Percentiles rank a stretch among this genome's conserved stretches.
phyloP scores from a whole-genome alignment of 2,113 vertebrate genomes.

The Peucedramus taeniatus region DNA sequence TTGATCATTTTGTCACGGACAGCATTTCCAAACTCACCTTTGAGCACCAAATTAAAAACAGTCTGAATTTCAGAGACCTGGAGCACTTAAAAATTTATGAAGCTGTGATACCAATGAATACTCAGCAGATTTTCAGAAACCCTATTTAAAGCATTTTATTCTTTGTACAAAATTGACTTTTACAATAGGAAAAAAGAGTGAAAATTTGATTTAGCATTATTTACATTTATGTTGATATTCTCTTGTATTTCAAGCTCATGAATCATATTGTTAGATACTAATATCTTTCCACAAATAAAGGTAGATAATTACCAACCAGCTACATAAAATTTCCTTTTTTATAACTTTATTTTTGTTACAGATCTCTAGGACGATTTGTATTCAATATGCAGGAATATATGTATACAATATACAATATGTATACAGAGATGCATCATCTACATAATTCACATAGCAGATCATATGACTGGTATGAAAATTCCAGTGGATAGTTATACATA shows the following conservation, averaged over 20 bases:
- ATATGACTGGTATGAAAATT: not conserved
- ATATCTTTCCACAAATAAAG: not conserved
- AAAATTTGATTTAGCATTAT: not conserved
- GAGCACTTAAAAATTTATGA: not conserved
- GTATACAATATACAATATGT: no score
- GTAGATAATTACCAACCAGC: not conserved
- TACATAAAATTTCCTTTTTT: not conserved
- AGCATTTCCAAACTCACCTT: not conserved
- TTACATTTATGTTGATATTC: not conserved
- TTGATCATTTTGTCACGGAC: not conserved
- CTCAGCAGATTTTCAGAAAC: not conserved
- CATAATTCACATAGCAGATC: not conserved
- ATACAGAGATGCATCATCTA: not conserved
- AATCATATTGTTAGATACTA: not conserved
- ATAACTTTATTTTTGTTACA: not conserved
- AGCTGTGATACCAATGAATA: not conserved
- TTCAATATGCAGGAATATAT: no score
- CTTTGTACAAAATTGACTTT: not conserved
- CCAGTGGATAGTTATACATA: not conserved
- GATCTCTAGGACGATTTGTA: not conserved
- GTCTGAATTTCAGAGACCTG: not conserved
- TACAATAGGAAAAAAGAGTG: not conserved
- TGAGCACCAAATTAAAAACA: not conserved
- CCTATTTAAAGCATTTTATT: not conserved
- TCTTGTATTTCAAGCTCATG: not conserved